These are phyloP conservation scores for Batillaria attramentaria DNA, from an alignment of 1,140 invertebrate genomes.

Conservation along the genomic window DNA sequence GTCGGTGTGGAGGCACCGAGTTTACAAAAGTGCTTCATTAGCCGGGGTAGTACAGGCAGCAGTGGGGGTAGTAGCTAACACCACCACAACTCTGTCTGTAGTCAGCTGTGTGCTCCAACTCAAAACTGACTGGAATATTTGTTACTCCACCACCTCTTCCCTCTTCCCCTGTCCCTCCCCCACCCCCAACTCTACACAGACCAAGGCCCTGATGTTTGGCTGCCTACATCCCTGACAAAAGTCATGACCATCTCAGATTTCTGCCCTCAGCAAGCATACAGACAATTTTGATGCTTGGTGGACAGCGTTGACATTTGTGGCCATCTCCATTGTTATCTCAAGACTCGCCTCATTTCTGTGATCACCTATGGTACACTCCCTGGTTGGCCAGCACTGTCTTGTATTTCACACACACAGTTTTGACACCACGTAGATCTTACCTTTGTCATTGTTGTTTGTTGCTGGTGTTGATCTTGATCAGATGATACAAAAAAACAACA, in stretches of 20 bases:
- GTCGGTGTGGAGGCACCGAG: constrained; percentile 22
- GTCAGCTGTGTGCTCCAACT: neutral
- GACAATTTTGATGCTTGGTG: neutral
- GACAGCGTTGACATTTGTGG: neutral
- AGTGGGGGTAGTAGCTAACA: neutral
- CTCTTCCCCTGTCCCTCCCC: neutral
- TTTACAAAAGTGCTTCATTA: constrained; percentile 46
- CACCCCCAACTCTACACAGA: neutral
- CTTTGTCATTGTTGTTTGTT: too few species aligned
- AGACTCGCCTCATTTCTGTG: too few species aligned
- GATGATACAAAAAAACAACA: too few species aligned
- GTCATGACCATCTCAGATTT: neutral
- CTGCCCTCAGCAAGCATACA: neutral
- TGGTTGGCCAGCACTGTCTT: too few species aligned
- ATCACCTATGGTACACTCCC: too few species aligned
- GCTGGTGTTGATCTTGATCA: too few species aligned
- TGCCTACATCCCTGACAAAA: neutral
- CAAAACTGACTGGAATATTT: neutral
- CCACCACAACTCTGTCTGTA: neutral
- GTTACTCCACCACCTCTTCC: neutral
- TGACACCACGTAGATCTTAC: too few species aligned
- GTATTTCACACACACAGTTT: too few species aligned
- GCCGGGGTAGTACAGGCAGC: constrained; percentile 19
- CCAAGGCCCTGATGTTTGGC: neutral
- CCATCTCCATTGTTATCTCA: too few species aligned